A percentile compares a stretch with the other conserved stretches of the same genome.
phyloP scores from a whole-genome alignment of 2,888 invertebrate genomes.

The Eucera pruinosa region DNA sequence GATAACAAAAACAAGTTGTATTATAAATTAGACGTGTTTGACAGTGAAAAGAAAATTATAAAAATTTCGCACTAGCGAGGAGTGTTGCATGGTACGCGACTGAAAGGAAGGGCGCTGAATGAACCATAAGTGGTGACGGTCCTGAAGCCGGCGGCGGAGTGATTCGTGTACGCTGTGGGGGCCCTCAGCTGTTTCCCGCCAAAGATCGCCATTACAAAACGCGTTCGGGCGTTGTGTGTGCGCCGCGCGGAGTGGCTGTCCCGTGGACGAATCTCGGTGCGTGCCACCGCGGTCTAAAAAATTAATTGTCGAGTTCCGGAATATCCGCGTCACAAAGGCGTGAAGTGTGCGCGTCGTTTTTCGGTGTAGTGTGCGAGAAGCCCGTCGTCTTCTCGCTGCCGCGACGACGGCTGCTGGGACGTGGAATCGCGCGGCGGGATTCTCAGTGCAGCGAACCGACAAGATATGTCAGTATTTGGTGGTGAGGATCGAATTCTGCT shows the following conservation, averaged over 20 bases:
- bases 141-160: slow-evolving; percentile 76
- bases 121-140: slow-evolving; percentile 57
- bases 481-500: slow-evolving; percentile 85
- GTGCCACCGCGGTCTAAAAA: slow-evolving; percentile 55
- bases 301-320: slow-evolving; percentile 37
- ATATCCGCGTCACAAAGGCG: slow-evolving; percentile 33
- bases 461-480: slow-evolving; percentile 86
- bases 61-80: background rate
- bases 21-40: background rate
- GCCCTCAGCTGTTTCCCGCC: slow-evolving; percentile 90
- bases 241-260: slow-evolving; percentile 85
- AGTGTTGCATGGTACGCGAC: slow-evolving; percentile 7
- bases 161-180: slow-evolving; percentile 78
- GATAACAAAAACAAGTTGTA: slow-evolving; percentile 9
- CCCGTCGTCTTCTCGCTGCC: slow-evolving; percentile 59
- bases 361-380: slow-evolving; percentile 59
- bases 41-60: no score
- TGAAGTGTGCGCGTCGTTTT: slow-evolving; percentile 60
- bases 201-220: slow-evolving; percentile 88
- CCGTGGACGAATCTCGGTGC: slow-evolving; percentile 81
- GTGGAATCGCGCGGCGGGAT: slow-evolving; percentile 69
- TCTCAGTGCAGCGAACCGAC: slow-evolving; percentile 68
- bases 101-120: slow-evolving; percentile 24
- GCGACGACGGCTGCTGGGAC: slow-evolving; percentile 66
- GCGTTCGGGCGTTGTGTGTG: slow-evolving; percentile 84